Conservation (phyloP, 2,113 vertebrate genomes). For the Atherinomorus stipes region DNA sequence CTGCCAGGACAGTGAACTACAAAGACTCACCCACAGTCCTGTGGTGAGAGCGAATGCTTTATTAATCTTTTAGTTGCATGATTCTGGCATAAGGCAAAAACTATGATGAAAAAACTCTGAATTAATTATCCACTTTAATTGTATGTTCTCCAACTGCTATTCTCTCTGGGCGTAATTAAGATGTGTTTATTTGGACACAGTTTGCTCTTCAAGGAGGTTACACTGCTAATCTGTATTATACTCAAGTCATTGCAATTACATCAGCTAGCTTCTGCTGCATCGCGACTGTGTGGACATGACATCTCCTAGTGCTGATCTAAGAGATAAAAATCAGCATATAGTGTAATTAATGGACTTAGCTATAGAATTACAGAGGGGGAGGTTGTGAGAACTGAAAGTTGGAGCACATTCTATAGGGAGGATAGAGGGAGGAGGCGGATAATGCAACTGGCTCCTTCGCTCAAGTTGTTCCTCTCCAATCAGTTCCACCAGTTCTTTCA, state of each 20-base stretch:
- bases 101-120: conserved; percentile 68
- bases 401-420: conserved; percentile 19
- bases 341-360: conserved; percentile 70
- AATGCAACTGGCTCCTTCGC: conserved; percentile 51
- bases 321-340: conserved; percentile 65
- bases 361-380: conserved; percentile 53
- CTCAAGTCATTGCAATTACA: conserved; percentile 75
- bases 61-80: conserved; percentile 60
- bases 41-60: conserved; percentile 31
- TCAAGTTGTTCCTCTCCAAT: conserved; percentile 34
- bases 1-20: conserved; percentile 64
- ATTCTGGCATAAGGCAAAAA: conserved; percentile 53
- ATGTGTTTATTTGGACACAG: conserved; percentile 82
- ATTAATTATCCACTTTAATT: conserved; percentile 79
- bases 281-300: conserved; percentile 46
- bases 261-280: conserved; percentile 54
- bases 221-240: conserved; percentile 79
- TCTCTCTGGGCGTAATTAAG: conserved; percentile 80
- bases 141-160: conserved; percentile 75
- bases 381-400: conserved; percentile 11
- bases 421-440: conserved; percentile 16
- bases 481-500: conserved; percentile 38
- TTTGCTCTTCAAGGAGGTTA: conserved; percentile 79
- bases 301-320: conserved; percentile 72
- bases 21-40: conserved; percentile 57